Base-by-base conservation (phyloP, 1,140 invertebrate genomes). In the Micrasema longulum region DNA sequence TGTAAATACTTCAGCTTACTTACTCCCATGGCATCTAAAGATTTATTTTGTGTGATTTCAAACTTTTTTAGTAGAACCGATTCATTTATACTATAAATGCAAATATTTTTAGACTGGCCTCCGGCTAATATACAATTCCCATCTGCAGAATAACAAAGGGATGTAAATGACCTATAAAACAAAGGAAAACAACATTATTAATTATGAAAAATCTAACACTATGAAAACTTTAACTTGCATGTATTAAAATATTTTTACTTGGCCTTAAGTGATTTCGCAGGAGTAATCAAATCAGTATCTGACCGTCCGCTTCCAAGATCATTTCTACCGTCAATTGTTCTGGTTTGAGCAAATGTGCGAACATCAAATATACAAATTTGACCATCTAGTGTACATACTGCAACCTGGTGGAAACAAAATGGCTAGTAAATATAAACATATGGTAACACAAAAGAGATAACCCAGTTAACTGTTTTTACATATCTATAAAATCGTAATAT, bases 11-110 rank as follows among this genome's bases (percentile, higher is more conserved):
- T n/a, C n/a, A n/a, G n/a, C n/a, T n/a, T 72, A 88, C 90, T 89
- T 83, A 97, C 95, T 87, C 93, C 90, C 71, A 98, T 90, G n/a
- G 92, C 95, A 87, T 99, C 96, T 47, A 99, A 87, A 0, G 97
- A 98, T 72, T 91, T 85, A 80, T 99, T 99, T 80, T 95, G 91
- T 0, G 97, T 98, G 38, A 99, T 92, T 81, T 93, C 91, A 83
- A 98, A 98, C 81, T 97, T 97, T 80, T 96, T 97, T 1, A 97
- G 77, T 0, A 97, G 82, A 18, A 97, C 83, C 11, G 87, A 84
- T 79, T 95, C 93, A 22, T 84, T 81, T 0, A 93, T 85, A 80
- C 94, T 92, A 82, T 99, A 99, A 72, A 99, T 92, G 78, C 97
- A 99, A 53, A 99, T 91, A 83, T 95, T 91, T 81, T 97, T 97